Evolutionary conservation across 2,113 vertebrate genomes (phyloP).

Genomic region (Rattus norvegicus): DNA sequence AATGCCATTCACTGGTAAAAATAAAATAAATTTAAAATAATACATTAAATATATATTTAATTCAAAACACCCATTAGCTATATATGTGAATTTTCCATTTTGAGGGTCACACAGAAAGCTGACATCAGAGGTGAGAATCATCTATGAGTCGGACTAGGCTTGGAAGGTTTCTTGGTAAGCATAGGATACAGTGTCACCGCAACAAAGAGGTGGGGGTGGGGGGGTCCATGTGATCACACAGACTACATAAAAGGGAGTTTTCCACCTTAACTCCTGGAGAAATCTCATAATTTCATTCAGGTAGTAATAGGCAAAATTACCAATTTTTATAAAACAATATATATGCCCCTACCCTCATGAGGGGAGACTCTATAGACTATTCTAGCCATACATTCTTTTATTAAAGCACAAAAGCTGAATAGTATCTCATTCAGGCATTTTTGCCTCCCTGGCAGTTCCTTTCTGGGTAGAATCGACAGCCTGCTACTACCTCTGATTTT

Average conservation of each 20-base stretch:
- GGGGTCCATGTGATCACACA: fast-evolving
- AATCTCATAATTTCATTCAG: background rate
- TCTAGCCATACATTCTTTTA: background rate
- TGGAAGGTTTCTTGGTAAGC: background rate
- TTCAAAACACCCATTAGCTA: background rate
- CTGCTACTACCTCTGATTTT: background rate
- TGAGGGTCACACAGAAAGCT: background rate
- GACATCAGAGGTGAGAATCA: background rate
- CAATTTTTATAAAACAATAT: background rate
- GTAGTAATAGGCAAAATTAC: background rate
- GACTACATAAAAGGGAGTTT: background rate
- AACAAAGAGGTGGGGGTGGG: background rate
- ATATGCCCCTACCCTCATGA: background rate
- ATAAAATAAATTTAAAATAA: background rate
- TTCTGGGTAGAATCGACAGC: background rate
- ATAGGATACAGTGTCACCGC: background rate
- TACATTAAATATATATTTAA: background rate
- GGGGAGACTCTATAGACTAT: background rate
- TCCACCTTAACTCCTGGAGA: background rate
- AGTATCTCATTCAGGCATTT: background rate
- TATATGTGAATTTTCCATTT: background rate
- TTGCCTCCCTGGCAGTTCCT: background rate
- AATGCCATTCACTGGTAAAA: background rate
- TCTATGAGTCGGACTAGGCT: background rate
- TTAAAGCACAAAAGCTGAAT: background rate